These are phyloP conservation scores for Phytoseiulus persimilis DNA, from an alignment of 2,888 invertebrate genomes.

Conservation along the genomic window DNA sequence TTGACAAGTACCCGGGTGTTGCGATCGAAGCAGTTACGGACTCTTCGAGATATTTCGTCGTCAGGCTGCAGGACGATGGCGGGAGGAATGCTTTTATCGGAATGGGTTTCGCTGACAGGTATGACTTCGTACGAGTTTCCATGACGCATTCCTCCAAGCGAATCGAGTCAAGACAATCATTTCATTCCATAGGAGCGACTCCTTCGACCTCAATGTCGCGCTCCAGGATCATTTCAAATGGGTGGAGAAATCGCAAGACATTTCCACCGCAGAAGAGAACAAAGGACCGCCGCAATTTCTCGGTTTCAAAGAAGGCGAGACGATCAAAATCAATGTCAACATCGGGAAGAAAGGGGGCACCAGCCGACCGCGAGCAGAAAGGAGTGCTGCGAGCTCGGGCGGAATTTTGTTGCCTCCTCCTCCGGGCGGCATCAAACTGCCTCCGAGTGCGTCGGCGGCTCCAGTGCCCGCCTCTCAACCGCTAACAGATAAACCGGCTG, in stretches of 20 bases:
- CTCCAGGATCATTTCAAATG: conserved; percentile 93
- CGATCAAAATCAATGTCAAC: conserved; percentile 97
- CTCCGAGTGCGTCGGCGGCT: conserved; percentile 18
- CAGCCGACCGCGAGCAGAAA: conserved; percentile 59
- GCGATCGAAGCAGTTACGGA: conserved; percentile 93
- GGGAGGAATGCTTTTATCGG: conserved; percentile 77
- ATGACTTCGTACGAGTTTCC: background rate
- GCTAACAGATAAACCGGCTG: background rate
- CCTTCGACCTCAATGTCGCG: conserved; percentile 96
- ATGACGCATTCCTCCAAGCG: background rate
- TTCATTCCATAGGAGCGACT: conserved; percentile 66
- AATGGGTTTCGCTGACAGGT: conserved; percentile 80
- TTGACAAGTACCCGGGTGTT: conserved; percentile 86
- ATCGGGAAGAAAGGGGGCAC: conserved; percentile 60
- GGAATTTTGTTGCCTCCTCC: conserved; percentile 65
- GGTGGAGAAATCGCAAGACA: conserved; percentile 52
- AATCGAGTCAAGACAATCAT: background rate
- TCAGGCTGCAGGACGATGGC: conserved; percentile 86
- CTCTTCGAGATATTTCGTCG: conserved; percentile 93
- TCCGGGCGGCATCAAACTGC: conserved; percentile 65
- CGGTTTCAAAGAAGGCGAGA: conserved; percentile 97
- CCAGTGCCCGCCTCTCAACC: background rate
- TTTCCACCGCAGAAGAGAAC: conserved; percentile 58
- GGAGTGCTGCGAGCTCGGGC: conserved; percentile 53
- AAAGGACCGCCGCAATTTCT: conserved; percentile 74